Base-by-base conservation (phyloP, 2,888 invertebrate genomes). In the Erannis defoliaria region DNA sequence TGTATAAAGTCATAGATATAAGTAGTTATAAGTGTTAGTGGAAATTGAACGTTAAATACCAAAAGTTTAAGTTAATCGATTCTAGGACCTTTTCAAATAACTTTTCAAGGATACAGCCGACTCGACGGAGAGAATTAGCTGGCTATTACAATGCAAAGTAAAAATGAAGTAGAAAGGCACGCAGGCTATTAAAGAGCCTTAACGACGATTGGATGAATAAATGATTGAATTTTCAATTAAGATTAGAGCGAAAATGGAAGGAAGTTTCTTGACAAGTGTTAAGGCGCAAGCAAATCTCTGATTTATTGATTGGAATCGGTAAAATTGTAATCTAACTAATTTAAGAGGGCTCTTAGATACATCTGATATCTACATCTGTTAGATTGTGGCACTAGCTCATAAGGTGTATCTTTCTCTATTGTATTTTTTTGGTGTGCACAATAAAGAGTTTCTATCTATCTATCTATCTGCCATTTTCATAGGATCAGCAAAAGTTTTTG, bases 191-290 rank as follows among this genome's bases (percentile, higher is more conserved):
- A 86, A 82, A 82, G 80, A 82, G 77, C 82, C 78, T 80, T 90
- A 89, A 89, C 86, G 88, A 89, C 80, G 84, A 85, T 88, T 83
- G 84, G 85, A 88, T 90, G 87, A 90, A 91, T 90, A 89, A 90
- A 89, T 90, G 85, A 91, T 90, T 89, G 88, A 90, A 90, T 91
- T 90, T 89, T 88, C 86, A 89, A 90, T 90, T 89, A 89, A 90
- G 88, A 89, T 90, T 88, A 86, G 78, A 83, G 78, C 71, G 77
- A 78, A 80, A 81, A 78, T 71, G 78, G 75, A 73, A 73, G 75
- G 72, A 87, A 88, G 79, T 87, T 86, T 84, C 85, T 85, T 86
- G 86, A 86, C 86, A 84, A 87, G 88, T 77, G 83, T 81, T 78
- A 75, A 70, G 74, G 66, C 49, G 43, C 63, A 66, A 64, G 72